Percentiles rank a stretch among this genome's conserved stretches.
phyloP scores from a whole-genome alignment of 2,113 vertebrate species.

The Nicator chloris region DNA sequence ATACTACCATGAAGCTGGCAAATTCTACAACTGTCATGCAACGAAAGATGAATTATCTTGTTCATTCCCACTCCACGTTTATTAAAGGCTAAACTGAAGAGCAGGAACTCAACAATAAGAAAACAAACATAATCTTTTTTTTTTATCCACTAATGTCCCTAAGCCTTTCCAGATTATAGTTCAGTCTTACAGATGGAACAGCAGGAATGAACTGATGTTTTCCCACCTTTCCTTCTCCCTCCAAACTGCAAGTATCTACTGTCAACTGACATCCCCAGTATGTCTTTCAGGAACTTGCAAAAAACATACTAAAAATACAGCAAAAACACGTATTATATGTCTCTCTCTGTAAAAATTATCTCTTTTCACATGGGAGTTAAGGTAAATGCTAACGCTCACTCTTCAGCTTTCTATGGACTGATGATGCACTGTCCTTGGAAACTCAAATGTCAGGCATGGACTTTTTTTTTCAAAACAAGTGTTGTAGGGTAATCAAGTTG shows the following conservation, averaged over 20 bases:
- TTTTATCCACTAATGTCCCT: background rate
- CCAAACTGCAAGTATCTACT: background rate
- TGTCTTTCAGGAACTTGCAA: background rate
- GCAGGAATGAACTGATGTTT: background rate
- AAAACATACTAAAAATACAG: background rate
- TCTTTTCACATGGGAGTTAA: background rate
- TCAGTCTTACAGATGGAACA: background rate
- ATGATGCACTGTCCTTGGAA: background rate
- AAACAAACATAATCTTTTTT: background rate
- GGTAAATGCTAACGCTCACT: background rate
- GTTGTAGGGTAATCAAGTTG: rapidly evolving
- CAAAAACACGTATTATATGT: background rate
- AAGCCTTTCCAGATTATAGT: background rate
- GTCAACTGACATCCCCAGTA: background rate
- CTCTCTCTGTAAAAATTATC: background rate
- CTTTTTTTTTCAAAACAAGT: background rate
- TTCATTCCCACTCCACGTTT: background rate
- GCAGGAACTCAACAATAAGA: background rate
- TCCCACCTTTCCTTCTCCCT: background rate
- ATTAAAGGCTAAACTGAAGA: background rate
- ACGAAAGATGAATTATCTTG: background rate
- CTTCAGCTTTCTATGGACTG: background rate
- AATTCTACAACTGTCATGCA: background rate
- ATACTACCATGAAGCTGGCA: background rate
- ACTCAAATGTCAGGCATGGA: background rate